Evolutionary conservation across 2,797 vertebrate genomes (phyloP), one percentile per base, ranked within the genome.

Genomic region (Phoxinus dragarum): DNA sequence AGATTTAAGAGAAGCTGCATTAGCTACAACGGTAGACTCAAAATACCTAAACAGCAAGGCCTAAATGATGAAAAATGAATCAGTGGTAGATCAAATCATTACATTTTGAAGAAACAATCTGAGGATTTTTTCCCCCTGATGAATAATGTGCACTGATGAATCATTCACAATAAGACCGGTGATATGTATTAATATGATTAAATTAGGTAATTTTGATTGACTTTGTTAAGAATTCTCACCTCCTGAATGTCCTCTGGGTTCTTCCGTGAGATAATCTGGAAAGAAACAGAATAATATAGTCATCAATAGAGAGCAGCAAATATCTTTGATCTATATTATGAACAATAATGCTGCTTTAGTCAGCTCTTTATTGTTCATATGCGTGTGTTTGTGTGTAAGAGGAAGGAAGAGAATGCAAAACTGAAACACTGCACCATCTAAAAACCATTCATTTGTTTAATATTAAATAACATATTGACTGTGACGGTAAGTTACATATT

Each of bases 201-300:
- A 42, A 12, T 19, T 19, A 17, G 8, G 16, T 34, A 1, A 12
- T 34, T 38, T 34, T 42, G 36, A 9, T 6, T 77, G 74, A 27
- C 31, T 54, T 16, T 21, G 10, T 36, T 78, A 11, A 61, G 19
- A 23, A 38, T 64, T 84, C 92, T 97, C 96, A 99, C 98, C 98
- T 99, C 98, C 94, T 98, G 98, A 88, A 99, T 96, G 91, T 99
- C 98, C 86, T 99, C 98, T 69, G 97, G 98, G 90, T 96, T 99
- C 94, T 95, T 98, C 90, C 98, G 96, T 82, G 98, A 99, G 94
- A 99, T 97, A 88, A 98, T 97, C 98, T 99, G 94, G 81, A 52
- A 67, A 77, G 81, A 34, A 23, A 40, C 10, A 74, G 6, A 77
- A 36, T n/a, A 40, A 72, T 71, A 34, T 27, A 11, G 34, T 36